phyloP scores from a whole-genome alignment of 2,113 vertebrate genomes.

The Ammodytes dubius region DNA sequence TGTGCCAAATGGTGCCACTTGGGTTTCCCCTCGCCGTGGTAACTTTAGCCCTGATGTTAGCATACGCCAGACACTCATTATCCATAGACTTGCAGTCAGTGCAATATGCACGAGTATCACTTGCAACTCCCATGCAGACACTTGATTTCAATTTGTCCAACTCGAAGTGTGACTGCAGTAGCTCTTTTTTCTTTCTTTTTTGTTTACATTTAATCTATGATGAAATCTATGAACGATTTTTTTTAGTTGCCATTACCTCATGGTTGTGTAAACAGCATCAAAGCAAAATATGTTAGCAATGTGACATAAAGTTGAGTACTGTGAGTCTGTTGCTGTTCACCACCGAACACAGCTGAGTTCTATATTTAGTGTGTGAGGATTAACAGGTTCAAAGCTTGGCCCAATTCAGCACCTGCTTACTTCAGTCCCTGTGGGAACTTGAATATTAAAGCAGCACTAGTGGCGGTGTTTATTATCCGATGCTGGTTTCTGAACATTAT shows the following conservation, averaged over 20 bases:
- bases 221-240: not conserved
- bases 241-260: slow-evolving; percentile 1
- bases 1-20: slow-evolving; percentile 37
- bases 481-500: not conserved
- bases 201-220: not conserved
- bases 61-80: not conserved
- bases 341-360: slow-evolving; percentile 64
- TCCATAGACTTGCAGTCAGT: slow-evolving; percentile 1
- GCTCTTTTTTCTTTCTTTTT: not conserved
- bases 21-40: slow-evolving; percentile 21
- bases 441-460: not conserved
- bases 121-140: not conserved
- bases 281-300: slow-evolving; percentile 57
- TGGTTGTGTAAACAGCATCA: slow-evolving; percentile 4
- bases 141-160: not conserved
- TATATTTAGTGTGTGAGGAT: slow-evolving; percentile 83
- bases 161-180: not conserved
- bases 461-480: not conserved
- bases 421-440: slow-evolving; percentile 66
- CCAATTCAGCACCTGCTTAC: slow-evolving; percentile 79
- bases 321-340: slow-evolving; percentile 52
- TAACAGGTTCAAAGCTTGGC: slow-evolving; percentile 70
- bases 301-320: slow-evolving; percentile 39
- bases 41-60: slow-evolving; percentile 17
- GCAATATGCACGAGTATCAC: not conserved